Percentiles rank a stretch among this genome's conserved stretches.
These are phyloP conservation scores for Sarcophaga subvicina DNA, from an alignment of 2,888 invertebrate species.

Conservation along the genomic window DNA sequence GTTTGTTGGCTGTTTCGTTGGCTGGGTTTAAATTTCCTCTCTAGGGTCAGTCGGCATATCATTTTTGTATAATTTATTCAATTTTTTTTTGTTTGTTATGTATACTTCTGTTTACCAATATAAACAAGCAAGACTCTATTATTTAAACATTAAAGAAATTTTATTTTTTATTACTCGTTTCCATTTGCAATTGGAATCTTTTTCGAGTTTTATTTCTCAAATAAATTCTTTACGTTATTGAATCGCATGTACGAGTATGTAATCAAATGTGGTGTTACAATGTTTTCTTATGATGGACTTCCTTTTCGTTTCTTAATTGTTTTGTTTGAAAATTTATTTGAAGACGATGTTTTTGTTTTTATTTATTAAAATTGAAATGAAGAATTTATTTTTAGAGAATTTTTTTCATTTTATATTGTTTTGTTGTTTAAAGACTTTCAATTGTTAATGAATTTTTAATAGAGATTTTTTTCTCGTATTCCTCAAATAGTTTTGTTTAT, in stretches of 20 bases:
- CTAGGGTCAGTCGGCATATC: background rate
- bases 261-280: conserved; percentile 20
- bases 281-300: conserved; percentile 35
- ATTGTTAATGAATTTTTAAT: conserved; percentile 32
- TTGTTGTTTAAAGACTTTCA: conserved; percentile 1
- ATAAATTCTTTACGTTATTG: conserved; percentile 3
- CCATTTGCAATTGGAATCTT: too few relatives aligned
- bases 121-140: background rate
- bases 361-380: background rate
- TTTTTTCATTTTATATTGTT: conserved; percentile 5
- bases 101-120: too few relatives aligned
- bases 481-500: background rate
- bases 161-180: too few relatives aligned
- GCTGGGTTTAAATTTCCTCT: background rate
- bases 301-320: conserved; percentile 47
- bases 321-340: conserved; percentile 36
- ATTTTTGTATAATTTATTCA: conserved; percentile 4
- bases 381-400: background rate
- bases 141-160: background rate
- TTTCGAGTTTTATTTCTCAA: too few relatives aligned
- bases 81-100: background rate
- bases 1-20: background rate
- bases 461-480: background rate
- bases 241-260: background rate
- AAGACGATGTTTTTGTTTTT: background rate